A percentile compares a stretch with the other conserved stretches of the same genome.
Evolutionary conservation across 1,140 invertebrate genomes (phyloP).

Genomic region (Zaprionus lachaisei): DNA sequence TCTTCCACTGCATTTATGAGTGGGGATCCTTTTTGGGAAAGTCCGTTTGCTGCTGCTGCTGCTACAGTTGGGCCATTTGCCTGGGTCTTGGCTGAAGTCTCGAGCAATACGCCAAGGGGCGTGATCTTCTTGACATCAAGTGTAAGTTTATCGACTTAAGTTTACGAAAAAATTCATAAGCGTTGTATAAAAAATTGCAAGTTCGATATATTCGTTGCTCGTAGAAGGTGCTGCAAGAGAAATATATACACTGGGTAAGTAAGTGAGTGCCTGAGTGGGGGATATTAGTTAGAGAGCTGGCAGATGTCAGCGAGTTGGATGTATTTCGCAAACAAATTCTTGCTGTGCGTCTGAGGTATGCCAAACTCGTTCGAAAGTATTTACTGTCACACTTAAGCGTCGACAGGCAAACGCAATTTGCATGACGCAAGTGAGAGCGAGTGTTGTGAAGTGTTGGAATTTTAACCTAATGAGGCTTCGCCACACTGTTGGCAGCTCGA

Average conservation of each 20-base stretch:
- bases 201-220: conserved; percentile 74
- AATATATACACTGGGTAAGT: not conserved
- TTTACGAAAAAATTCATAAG: conserved; percentile 50
- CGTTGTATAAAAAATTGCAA: conserved; percentile 68
- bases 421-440: conserved; percentile 19
- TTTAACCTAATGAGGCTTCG: conserved; percentile 67
- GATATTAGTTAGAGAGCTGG: not conserved
- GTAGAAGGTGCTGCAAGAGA: conserved; percentile 56
- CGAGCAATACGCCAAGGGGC: conserved; percentile 33
- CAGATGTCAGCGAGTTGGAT: conserved; percentile 5
- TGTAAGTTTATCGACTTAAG: conserved; percentile 34
- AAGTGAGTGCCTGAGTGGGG: not conserved
- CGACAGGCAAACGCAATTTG: conserved; percentile 53
- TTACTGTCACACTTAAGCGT: conserved; percentile 76
- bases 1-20: conserved; percentile 89
- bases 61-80: conserved; percentile 51
- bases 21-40: conserved; percentile 76
- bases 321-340: conserved; percentile 24
- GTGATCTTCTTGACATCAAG: conserved; percentile 28
- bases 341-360: conserved; percentile 25
- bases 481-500: conserved; percentile 25
- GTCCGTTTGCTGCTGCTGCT: conserved; percentile 36
- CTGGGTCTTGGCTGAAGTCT: conserved; percentile 41
- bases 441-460: conserved; percentile 21
- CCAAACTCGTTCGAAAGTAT: conserved; percentile 61